Conservation (phyloP, 2,888 invertebrate species). For the Diarsia rubi region DNA sequence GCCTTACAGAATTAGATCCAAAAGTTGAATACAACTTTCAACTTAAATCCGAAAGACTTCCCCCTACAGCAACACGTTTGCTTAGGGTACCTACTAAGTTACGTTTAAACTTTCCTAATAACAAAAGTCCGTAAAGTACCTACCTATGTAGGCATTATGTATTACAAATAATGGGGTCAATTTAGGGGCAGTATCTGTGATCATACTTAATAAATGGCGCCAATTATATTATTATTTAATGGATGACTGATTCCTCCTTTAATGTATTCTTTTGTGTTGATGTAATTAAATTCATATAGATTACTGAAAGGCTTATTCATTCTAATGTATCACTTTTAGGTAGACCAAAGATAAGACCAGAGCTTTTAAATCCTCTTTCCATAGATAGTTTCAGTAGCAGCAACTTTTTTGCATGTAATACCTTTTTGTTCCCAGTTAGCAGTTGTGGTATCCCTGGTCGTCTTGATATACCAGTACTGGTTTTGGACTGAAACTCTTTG, state of each 20-base stretch:
- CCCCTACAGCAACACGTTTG: not conserved
- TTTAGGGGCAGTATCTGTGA: conserved; percentile 10
- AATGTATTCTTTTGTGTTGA: conserved; percentile 55
- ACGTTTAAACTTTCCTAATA: not conserved
- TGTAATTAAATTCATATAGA: conserved; percentile 21
- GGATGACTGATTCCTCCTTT: conserved; percentile 13
- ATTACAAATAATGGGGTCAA: not conserved
- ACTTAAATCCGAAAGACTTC: not conserved
- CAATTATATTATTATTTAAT: conserved; percentile 27
- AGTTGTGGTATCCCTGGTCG: conserved; percentile 74
- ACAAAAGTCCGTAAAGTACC: not conserved
- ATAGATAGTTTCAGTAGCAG: not conserved
- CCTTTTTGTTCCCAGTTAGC: conserved; percentile 71
- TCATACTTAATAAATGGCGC: conserved; percentile 19
- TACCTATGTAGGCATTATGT: conserved; percentile 5
- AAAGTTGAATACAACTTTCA: not conserved
- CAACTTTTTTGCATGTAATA: not conserved
- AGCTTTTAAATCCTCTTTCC: not conserved
- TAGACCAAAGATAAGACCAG: not conserved
- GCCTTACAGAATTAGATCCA: not conserved
- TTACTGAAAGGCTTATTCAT: conserved; percentile 9
- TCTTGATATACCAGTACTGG: conserved; percentile 80
- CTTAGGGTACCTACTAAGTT: not conserved
- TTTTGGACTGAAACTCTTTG: not conserved
- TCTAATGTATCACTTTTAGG: conserved; percentile 15